Percentiles rank a stretch among this genome's conserved stretches.
phyloP scores from a whole-genome alignment of 2,888 invertebrate genomes.

The Boloria euphrosyne region DNA sequence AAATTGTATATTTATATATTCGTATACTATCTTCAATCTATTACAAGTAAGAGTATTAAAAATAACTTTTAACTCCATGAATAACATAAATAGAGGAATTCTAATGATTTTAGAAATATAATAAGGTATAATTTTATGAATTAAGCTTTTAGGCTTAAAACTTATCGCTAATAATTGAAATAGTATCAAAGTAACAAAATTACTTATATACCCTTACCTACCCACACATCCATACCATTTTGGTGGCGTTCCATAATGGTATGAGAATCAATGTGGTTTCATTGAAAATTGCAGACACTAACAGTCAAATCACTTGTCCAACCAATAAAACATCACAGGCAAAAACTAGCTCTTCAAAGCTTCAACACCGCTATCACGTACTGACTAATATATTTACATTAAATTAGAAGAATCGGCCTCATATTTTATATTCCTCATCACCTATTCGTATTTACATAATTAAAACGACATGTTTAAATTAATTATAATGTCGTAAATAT shows the following conservation, averaged over 20 bases:
- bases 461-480: slow-evolving; percentile 77
- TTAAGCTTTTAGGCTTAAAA: background rate
- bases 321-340: slow-evolving; percentile 48
- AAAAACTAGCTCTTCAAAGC: slow-evolving; percentile 54
- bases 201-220: slow-evolving; percentile 77
- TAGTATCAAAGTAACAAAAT: slow-evolving; percentile 41
- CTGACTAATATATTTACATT: slow-evolving; percentile 77
- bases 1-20: too few relatives aligned
- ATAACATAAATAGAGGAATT: too few relatives aligned
- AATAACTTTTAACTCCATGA: background rate
- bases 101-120: too few relatives aligned
- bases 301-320: slow-evolving; percentile 50
- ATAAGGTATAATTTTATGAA: too few relatives aligned
- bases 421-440: slow-evolving; percentile 77
- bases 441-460: slow-evolving; percentile 78
- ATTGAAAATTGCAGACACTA: slow-evolving; percentile 59
- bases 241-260: slow-evolving; percentile 82
- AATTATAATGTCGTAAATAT: slow-evolving; percentile 76
- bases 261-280: slow-evolving; percentile 57
- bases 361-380: slow-evolving; percentile 68
- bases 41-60: background rate
- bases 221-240: slow-evolving; percentile 83
- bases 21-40: too few relatives aligned
- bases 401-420: slow-evolving; percentile 71
- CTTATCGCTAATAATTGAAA: slow-evolving; percentile 13